These are phyloP conservation scores for Aplysina aerophoba DNA, from an alignment of 37 sponge, comb jelly and placozoan species.

Conservation along the genomic window DNA sequence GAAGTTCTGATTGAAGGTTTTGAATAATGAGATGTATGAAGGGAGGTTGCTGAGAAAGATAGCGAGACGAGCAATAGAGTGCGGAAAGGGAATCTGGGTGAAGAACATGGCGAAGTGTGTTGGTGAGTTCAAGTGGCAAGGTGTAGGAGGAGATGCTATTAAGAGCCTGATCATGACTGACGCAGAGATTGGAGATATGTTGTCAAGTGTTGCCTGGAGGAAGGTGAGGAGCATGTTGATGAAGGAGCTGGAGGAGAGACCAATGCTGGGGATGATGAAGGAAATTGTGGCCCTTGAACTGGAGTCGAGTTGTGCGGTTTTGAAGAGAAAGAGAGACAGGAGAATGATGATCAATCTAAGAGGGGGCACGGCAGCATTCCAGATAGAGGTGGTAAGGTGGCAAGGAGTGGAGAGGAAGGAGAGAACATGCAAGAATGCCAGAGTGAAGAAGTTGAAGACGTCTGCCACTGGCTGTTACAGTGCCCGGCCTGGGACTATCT, in stretches of 20 bases:
- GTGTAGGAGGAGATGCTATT: conserved; percentile 1
- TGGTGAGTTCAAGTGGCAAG: not conserved
- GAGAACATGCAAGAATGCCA: too few relatives aligned
- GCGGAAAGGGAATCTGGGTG: conserved; percentile 1
- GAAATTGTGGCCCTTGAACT: not conserved
- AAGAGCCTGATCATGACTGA: not conserved
- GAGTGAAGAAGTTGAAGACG: too few relatives aligned
- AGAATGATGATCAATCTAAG: not conserved
- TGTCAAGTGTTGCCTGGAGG: not conserved
- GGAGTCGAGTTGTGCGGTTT: not conserved
- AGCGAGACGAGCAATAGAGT: not conserved
- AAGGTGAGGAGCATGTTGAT: not conserved
- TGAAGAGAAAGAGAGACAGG: conserved; percentile 10
- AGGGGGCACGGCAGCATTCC: too few relatives aligned
- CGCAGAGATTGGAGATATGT: not conserved
- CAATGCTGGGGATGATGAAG: not conserved
- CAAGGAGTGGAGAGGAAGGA: too few relatives aligned
- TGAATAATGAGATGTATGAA: not conserved
- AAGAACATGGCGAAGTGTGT: conserved; percentile 8
- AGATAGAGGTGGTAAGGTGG: too few relatives aligned
- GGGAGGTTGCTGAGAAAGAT: conserved; percentile 3
- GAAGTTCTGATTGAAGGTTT: not conserved
- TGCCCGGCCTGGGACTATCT: too few relatives aligned
- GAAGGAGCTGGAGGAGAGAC: not conserved
- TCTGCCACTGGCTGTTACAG: too few relatives aligned